These are phyloP conservation scores for Eudemis profundana DNA, from an alignment of 2,888 invertebrate species.

Conservation along the genomic window DNA sequence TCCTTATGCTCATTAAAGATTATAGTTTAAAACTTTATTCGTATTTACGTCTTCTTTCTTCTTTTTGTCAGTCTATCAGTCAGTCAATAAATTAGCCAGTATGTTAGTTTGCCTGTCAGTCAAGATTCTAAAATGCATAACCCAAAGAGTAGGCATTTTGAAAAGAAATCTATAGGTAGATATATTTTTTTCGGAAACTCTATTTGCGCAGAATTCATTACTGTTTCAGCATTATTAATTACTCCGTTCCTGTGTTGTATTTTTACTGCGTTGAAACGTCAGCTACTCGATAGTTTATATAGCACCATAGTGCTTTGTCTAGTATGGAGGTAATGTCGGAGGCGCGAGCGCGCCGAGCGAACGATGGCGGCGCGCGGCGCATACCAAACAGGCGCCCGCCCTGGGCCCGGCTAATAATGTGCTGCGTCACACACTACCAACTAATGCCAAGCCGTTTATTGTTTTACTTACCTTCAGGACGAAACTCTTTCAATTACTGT, in stretches of 20 bases:
- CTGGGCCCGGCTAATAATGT: constrained; percentile 70
- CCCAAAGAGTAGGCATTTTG: too few relatives aligned
- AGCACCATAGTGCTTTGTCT: constrained; percentile 44
- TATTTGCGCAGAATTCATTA: too few relatives aligned
- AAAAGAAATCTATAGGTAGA: too few relatives aligned
- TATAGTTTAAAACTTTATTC: too few relatives aligned
- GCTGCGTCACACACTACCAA: constrained; percentile 73
- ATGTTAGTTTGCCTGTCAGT: too few relatives aligned
- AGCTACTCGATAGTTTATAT: constrained; percentile 8
- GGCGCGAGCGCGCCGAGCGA: constrained; percentile 58
- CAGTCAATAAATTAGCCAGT: too few relatives aligned
- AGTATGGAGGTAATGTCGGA: constrained; percentile 51
- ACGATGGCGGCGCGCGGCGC: constrained; percentile 58
- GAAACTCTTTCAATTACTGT: constrained; percentile 13
- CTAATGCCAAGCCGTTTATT: constrained; percentile 65
- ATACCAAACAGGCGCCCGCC: constrained; percentile 69
- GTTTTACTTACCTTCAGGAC: constrained; percentile 61
- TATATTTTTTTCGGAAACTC: too few relatives aligned
- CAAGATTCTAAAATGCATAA: too few relatives aligned
- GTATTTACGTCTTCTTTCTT: too few relatives aligned
- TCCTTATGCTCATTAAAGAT: too few relatives aligned
- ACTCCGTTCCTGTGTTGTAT: neutral
- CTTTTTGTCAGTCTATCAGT: too few relatives aligned
- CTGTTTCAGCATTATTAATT: constrained; percentile 4
- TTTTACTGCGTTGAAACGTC: neutral